Percentiles rank a stretch among this genome's conserved stretches.
These are phyloP conservation scores for Agrotis segetum DNA, from an alignment of 2,888 invertebrate species.

Conservation along the genomic window DNA sequence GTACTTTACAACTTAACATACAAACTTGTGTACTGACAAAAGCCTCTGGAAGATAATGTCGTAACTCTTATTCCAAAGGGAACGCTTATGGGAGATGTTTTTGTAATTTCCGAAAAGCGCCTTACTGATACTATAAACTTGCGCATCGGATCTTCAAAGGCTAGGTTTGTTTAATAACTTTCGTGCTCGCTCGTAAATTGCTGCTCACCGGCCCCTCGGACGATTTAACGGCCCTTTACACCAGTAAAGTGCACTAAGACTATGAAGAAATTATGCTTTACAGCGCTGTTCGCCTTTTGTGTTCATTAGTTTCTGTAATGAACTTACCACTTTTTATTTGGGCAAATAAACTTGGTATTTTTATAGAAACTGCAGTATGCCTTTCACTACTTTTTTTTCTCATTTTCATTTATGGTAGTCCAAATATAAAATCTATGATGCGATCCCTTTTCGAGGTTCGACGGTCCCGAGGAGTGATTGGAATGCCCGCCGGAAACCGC, in stretches of 20 bases:
- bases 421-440: slow-evolving; percentile 51
- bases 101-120: slow-evolving; percentile 62
- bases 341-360: slow-evolving; percentile 9
- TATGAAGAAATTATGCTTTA: slow-evolving; percentile 74
- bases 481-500: slow-evolving; percentile 86
- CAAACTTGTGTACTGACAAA: slow-evolving; percentile 61
- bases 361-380: slow-evolving; percentile 10
- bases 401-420: slow-evolving; percentile 29
- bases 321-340: slow-evolving; percentile 52
- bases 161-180: slow-evolving; percentile 78
- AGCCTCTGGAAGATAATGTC: slow-evolving; percentile 56
- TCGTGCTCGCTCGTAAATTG: slow-evolving; percentile 81
- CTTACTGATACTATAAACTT: slow-evolving; percentile 69
- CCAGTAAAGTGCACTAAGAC: slow-evolving; percentile 72
- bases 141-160: slow-evolving; percentile 72
- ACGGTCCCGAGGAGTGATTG: slow-evolving; percentile 68
- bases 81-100: slow-evolving; percentile 55
- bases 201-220: slow-evolving; percentile 75
- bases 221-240: slow-evolving; percentile 79
- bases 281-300: slow-evolving; percentile 61
- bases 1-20: slow-evolving; percentile 63
- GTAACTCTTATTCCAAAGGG: slow-evolving; percentile 49
- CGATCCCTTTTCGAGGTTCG: slow-evolving; percentile 60
- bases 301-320: slow-evolving; percentile 71
- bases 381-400: slow-evolving; percentile 16